Evolutionary conservation across 2,113 vertebrate genomes (phyloP).

Genomic region (Benitochromis conjunctus): DNA sequence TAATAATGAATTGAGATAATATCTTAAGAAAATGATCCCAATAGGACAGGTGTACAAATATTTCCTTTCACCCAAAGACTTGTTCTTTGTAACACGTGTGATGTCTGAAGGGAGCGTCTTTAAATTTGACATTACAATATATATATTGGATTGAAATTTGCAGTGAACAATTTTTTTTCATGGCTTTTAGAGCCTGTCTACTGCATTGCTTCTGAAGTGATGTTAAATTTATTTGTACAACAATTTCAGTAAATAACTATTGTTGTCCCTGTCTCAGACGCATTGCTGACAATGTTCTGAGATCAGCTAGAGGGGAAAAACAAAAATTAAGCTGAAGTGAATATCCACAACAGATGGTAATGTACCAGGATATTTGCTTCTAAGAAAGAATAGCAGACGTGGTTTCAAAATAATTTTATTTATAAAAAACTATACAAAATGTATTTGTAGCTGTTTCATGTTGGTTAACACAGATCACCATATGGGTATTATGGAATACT

Average conservation of each 20-base stretch:
- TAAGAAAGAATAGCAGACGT: neutral
- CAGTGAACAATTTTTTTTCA: neutral
- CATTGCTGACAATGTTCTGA: neutral
- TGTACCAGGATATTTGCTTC: neutral
- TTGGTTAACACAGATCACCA: neutral
- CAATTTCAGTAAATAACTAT: neutral
- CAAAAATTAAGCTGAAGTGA: neutral
- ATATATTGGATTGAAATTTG: neutral
- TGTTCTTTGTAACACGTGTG: neutral
- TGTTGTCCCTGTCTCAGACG: neutral
- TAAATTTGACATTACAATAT: neutral
- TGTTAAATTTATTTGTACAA: neutral
- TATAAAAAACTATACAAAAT: neutral
- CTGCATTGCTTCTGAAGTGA: neutral
- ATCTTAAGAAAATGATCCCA: neutral
- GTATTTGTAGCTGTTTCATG: neutral
- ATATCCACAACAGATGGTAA: neutral
- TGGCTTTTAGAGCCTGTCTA: neutral
- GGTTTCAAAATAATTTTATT: neutral
- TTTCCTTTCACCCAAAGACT: neutral
- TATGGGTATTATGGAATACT: neutral
- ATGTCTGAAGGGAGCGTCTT: neutral
- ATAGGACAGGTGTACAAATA: neutral
- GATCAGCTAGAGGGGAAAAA: neutral
- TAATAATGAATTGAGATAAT: neutral